Conservation (phyloP, 2,113 vertebrate genomes). For the Pterocles burchelli region DNA sequence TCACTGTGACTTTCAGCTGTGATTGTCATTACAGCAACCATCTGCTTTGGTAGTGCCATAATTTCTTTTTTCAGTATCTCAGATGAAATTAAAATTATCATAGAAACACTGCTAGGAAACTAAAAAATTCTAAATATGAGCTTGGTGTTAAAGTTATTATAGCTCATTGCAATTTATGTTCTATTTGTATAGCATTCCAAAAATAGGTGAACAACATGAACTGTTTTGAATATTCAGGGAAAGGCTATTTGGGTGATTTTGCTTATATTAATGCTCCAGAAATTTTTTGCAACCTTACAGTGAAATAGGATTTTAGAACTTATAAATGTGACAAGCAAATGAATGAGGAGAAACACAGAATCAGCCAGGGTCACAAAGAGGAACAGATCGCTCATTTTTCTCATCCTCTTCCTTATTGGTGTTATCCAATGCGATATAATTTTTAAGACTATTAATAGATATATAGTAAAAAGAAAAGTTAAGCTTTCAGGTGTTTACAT, state of each 20-base stretch:
- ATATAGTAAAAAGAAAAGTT: neutral
- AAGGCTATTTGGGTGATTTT: conserved; percentile 35
- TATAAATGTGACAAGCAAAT: neutral
- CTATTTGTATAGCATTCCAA: conserved; percentile 48
- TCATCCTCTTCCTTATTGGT: neutral
- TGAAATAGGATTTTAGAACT: neutral
- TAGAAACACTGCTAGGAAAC: conserved; percentile 26
- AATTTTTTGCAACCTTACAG: neutral
- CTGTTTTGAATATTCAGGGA: neutral
- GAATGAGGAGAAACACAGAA: neutral
- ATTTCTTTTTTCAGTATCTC: conserved; percentile 62
- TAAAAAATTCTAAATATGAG: conserved; percentile 55
- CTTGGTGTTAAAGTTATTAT: conserved; percentile 47
- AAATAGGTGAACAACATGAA: conserved; percentile 17
- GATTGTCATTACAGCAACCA: conserved; percentile 47
- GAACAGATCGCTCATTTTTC: neutral
- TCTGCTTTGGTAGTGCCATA: conserved; percentile 62
- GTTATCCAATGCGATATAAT: neutral
- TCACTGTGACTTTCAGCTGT: conserved; percentile 33
- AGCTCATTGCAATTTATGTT: conserved; percentile 47
- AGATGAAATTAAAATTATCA: conserved; percentile 58
- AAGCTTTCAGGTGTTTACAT: neutral
- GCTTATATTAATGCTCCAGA: neutral
- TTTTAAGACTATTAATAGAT: neutral
- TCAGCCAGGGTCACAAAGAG: neutral